A percentile compares a stretch with the other conserved stretches of the same genome.
These are phyloP conservation scores for Musca vetustissima DNA, from an alignment of 1,140 invertebrate species.

Conservation along the genomic window DNA sequence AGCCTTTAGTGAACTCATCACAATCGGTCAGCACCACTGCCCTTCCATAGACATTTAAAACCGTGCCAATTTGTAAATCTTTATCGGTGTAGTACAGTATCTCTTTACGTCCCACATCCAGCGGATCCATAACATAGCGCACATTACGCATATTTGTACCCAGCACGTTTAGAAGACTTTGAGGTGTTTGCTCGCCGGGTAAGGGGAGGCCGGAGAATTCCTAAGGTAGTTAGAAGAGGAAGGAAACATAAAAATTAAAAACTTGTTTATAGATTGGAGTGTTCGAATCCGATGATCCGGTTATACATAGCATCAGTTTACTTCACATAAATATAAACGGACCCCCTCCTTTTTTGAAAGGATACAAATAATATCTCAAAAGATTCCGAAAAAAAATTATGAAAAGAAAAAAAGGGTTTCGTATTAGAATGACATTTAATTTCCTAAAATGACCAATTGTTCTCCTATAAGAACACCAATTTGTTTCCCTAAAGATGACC, in stretches of 20 bases:
- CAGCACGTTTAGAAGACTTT: conserved; percentile 73
- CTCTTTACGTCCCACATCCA: conserved; percentile 58
- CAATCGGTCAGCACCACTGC: conserved; percentile 80
- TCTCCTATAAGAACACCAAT: too few species aligned
- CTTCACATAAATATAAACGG: too few species aligned
- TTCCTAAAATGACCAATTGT: too few species aligned
- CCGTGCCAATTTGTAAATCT: conserved; percentile 77
- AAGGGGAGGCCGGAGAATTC: conserved; percentile 57
- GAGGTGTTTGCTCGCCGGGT: conserved; percentile 63
- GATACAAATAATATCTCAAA: too few species aligned
- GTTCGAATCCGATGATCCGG: too few species aligned
- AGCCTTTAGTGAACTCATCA: conserved; percentile 84
- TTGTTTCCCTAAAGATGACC: too few species aligned
- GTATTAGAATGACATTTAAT: too few species aligned
- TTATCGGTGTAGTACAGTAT: conserved; percentile 65
- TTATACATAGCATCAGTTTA: too few species aligned
- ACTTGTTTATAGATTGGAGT: too few species aligned
- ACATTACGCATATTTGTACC: conserved; percentile 61
- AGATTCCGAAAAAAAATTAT: too few species aligned
- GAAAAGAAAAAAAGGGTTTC: too few species aligned
- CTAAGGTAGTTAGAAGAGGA: conserved; percentile 29
- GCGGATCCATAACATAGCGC: conserved; percentile 64
- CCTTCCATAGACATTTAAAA: conserved; percentile 77
- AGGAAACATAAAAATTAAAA: conserved; percentile 9
- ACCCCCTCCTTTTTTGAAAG: too few species aligned